A percentile compares a stretch with the other conserved stretches of the same genome.
Conservation (phyloP, 53 echinoderm and acorn worm genomes). For the Henricia sp. region DNA sequence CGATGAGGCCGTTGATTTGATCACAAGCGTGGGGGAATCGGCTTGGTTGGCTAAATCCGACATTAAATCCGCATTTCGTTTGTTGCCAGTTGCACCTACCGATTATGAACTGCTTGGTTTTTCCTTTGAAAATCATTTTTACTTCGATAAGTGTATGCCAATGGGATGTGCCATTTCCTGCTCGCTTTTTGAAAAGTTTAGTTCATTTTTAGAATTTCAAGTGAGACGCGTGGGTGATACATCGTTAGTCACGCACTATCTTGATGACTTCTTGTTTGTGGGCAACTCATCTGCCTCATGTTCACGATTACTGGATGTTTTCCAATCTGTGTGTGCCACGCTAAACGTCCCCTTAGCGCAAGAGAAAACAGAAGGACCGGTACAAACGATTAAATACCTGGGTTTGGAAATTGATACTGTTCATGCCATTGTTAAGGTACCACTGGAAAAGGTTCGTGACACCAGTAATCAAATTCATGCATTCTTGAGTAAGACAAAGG, state of each 20-base stretch:
- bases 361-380: constrained; percentile 16
- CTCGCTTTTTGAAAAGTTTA: constrained; percentile 14
- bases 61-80: too few species aligned
- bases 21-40: too few species aligned
- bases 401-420: constrained; percentile 17
- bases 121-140: too few species aligned
- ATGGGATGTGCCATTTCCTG: background rate
- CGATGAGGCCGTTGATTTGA: background rate
- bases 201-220: background rate
- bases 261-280: constrained; percentile 10
- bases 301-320: background rate
- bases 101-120: constrained; percentile 15
- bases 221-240: background rate
- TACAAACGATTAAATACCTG: background rate
- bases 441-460: background rate
- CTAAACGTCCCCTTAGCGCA: background rate
- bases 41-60: too few species aligned
- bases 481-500: background rate
- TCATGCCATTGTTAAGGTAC: background rate
- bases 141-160: background rate
- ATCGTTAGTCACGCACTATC: background rate
- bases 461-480: background rate
- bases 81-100: background rate
- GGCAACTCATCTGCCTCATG: background rate
- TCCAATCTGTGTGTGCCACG: background rate